Conservation (phyloP, 2,113 vertebrate genomes). For the Synchiropus splendidus region DNA sequence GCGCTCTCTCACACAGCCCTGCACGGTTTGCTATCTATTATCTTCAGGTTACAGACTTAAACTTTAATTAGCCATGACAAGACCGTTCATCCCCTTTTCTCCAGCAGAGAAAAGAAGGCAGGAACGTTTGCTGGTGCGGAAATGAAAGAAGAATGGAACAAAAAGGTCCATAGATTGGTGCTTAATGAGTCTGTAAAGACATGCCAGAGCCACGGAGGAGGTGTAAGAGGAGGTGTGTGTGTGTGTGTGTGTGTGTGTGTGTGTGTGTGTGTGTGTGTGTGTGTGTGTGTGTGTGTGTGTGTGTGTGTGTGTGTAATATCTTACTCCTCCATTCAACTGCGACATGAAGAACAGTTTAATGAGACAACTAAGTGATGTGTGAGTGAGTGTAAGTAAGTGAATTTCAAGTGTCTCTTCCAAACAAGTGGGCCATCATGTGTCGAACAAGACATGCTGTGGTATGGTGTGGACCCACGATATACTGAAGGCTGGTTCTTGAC, state of each 20-base stretch:
- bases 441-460: too few species aligned
- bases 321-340: constrained; percentile 20
- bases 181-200: constrained; percentile 39
- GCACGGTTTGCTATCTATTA: too few species aligned
- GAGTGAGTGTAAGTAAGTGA: too few species aligned
- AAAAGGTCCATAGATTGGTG: constrained; percentile 8
- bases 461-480: too few species aligned
- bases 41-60: too few species aligned
- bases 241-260: constrained; percentile 6
- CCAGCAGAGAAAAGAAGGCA: neutral
- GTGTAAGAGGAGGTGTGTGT: neutral
- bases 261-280: constrained; percentile 3
- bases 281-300: constrained; percentile 6
- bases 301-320: constrained; percentile 11
- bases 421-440: too few species aligned
- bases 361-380: constrained; percentile 8
- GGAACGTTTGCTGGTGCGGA: neutral
- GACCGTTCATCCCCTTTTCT: too few species aligned
- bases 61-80: too few species aligned
- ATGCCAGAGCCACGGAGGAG: constrained; percentile 1
- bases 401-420: too few species aligned
- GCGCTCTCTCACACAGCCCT: too few species aligned
- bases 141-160: constrained; percentile 5
- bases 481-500: too few species aligned
- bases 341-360: constrained; percentile 23